phyloP scores from a whole-genome alignment of 1,140 invertebrate species.

The Chionoecetes opilio region DNA sequence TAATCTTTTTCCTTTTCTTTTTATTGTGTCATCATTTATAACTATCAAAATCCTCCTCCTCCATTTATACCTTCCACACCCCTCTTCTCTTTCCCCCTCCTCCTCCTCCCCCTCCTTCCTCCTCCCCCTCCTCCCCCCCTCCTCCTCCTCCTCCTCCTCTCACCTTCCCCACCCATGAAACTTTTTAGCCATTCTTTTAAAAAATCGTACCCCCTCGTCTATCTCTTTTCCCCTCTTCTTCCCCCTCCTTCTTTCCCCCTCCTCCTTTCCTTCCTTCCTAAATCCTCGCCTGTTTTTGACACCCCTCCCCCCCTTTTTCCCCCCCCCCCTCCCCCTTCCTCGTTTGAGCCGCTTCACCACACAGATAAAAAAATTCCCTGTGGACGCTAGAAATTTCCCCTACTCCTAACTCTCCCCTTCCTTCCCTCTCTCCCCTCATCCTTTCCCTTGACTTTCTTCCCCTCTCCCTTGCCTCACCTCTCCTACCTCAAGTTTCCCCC shows the following conservation, averaged over 20 bases:
- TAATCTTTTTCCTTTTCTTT: no score
- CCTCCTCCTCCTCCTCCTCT: not conserved
- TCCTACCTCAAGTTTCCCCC: not conserved
- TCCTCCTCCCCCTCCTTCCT: not conserved
- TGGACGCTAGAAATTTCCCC: slow-evolving; percentile 55
- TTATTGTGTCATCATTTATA: no score
- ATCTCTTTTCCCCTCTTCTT: not conserved
- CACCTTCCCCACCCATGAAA: not conserved
- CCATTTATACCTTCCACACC: not conserved
- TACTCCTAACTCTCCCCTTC: not conserved
- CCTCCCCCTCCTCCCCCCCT: not conserved
- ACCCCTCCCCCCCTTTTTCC: not conserved
- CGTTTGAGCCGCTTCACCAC: slow-evolving; percentile 69
- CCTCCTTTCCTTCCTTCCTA: not conserved
- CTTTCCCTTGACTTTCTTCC: not conserved
- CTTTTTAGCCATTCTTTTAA: not conserved
- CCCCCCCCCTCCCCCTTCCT: slow-evolving; percentile 34
- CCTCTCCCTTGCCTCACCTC: not conserved
- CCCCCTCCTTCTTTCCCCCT: slow-evolving; percentile 1
- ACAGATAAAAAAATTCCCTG: slow-evolving; percentile 67
- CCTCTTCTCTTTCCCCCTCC: not conserved
- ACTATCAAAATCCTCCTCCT: no score
- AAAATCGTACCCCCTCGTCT: not conserved
- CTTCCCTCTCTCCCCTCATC: not conserved
- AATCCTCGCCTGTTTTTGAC: not conserved